These are phyloP conservation scores for Apodemia arnacis DNA, from an alignment of 2,888 invertebrate species.

Conservation along the genomic window DNA sequence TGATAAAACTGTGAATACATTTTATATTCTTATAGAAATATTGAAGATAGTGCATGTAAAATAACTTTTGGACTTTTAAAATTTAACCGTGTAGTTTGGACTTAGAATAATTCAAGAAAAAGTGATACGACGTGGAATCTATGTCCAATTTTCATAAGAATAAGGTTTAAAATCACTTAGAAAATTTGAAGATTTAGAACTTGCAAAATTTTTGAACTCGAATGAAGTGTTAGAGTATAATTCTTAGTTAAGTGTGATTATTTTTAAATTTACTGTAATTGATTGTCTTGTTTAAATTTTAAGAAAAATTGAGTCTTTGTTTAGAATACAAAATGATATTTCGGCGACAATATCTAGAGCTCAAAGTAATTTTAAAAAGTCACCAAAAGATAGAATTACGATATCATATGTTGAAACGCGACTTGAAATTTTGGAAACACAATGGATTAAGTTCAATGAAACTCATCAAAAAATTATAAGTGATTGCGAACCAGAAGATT, in stretches of 20 bases:
- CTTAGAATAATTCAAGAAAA: background rate
- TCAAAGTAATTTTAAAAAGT: conserved; percentile 10
- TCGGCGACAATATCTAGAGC: conserved; percentile 10
- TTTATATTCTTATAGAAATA: background rate
- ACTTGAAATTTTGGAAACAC: conserved; percentile 42
- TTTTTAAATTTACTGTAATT: background rate
- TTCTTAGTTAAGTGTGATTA: background rate
- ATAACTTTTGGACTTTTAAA: conserved; percentile 1
- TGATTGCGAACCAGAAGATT: background rate
- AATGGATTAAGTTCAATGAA: conserved; percentile 45
- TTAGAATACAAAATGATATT: conserved; percentile 8
- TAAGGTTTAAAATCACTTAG: background rate
- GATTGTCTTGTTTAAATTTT: background rate
- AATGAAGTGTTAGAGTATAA: no score
- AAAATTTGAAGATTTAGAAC: background rate
- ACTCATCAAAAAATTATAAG: conserved; percentile 33
- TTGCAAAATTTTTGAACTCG: background rate
- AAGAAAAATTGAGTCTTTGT: background rate
- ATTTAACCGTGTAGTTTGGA: background rate
- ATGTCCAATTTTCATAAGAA: conserved; percentile 1
- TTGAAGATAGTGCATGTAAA: conserved; percentile 6
- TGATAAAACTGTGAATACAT: conserved; percentile 7
- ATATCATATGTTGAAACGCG: conserved; percentile 39
- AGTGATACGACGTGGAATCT: conserved; percentile 8
- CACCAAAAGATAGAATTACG: conserved; percentile 48